Conservation (phyloP, 2,797 vertebrate species). For the Balearica regulorum region DNA sequence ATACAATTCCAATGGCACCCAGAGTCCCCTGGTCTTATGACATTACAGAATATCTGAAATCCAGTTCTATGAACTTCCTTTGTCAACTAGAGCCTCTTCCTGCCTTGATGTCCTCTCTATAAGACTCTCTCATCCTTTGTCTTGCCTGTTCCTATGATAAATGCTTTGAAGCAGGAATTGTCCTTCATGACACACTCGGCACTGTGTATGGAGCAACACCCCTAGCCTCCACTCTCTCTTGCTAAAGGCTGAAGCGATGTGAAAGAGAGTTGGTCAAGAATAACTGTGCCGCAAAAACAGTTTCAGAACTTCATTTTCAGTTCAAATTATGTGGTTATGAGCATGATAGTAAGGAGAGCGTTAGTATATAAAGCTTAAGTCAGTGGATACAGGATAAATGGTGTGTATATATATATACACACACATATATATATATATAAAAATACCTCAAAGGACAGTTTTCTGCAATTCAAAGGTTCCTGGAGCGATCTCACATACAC, state of each 20-base stretch:
- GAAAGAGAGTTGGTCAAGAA: not conserved
- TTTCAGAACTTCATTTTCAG: not conserved
- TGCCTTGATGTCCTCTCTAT: not conserved
- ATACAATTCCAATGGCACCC: not conserved
- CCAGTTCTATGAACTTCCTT: not conserved
- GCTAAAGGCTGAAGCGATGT: not conserved
- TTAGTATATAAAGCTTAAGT: not conserved
- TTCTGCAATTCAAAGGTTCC: not conserved
- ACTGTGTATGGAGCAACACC: not conserved
- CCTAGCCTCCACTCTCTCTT: not conserved
- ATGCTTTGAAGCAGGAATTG: not conserved
- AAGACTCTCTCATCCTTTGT: not conserved
- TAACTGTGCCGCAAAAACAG: not conserved
- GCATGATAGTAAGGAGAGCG: not conserved
- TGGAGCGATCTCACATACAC: accelerated
- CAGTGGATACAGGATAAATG: not conserved
- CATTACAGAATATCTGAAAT: not conserved
- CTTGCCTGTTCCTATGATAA: not conserved
- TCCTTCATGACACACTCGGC: accelerated
- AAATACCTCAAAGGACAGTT: not conserved
- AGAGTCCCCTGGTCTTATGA: not conserved
- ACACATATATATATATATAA: too few species aligned
- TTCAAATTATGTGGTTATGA: not conserved
- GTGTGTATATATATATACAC: too few species aligned
- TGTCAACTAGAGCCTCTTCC: not conserved